A percentile compares a stretch with the other conserved stretches of the same genome.
These are phyloP conservation scores for Graptemys geographica DNA, from an alignment of 2,797 vertebrate species.

Conservation along the genomic window DNA sequence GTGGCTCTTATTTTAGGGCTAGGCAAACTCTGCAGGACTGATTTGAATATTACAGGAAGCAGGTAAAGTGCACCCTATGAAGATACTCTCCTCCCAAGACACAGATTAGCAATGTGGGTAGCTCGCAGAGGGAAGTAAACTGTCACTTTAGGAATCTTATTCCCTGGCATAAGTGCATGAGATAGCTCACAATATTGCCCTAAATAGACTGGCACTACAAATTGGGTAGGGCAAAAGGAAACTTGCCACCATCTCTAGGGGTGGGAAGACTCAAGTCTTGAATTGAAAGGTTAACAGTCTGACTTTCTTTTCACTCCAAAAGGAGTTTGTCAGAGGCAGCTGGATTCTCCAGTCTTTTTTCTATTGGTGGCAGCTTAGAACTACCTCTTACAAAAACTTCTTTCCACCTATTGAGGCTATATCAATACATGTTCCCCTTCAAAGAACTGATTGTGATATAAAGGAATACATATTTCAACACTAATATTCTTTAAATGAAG, in stretches of 20 bases:
- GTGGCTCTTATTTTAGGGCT: background rate
- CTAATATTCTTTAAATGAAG: slow-evolving; percentile 1
- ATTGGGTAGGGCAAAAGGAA: background rate
- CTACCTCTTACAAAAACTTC: background rate
- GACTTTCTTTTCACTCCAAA: background rate
- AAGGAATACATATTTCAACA: background rate
- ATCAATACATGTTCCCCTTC: background rate
- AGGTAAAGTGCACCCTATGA: background rate
- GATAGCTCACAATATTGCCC: background rate
- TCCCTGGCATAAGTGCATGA: background rate
- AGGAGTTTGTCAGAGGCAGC: background rate
- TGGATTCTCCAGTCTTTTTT: background rate
- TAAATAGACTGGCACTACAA: background rate
- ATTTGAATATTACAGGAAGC: background rate
- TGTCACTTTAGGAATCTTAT: background rate
- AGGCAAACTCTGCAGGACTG: background rate
- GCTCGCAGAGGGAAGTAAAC: background rate
- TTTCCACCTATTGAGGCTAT: background rate
- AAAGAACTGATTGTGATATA: background rate
- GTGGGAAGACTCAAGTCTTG: background rate
- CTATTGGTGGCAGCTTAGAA: background rate
- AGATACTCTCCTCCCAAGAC: background rate
- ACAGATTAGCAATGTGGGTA: background rate
- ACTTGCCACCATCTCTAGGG: background rate
- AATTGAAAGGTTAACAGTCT: background rate